Evolutionary conservation across 2,113 vertebrate genomes (phyloP).

Genomic region (Lepisosteus oculatus): DNA sequence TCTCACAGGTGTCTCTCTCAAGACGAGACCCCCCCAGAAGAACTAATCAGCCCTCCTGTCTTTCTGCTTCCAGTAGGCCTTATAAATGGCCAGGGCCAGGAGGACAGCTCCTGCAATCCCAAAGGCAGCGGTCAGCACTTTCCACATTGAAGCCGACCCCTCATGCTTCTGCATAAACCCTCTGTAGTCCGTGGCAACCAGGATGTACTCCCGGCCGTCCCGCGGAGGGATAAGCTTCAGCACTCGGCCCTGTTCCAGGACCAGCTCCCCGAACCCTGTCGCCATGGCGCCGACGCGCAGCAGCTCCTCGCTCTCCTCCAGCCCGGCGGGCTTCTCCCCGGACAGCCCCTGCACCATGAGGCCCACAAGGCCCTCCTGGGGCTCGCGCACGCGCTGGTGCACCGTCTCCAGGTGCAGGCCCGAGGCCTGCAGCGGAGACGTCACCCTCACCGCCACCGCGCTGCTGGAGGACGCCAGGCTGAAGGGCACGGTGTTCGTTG

Average conservation of each 20-base stretch:
- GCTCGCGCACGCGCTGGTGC: conserved; percentile 32
- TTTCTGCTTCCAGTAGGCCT: conserved; percentile 22
- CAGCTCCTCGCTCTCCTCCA: conserved; percentile 59
- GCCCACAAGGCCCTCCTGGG: conserved; percentile 43
- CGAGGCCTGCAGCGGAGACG: conserved; percentile 51
- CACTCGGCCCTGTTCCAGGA: conserved; percentile 52
- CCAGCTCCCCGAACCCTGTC: conserved; percentile 66
- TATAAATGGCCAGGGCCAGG: conserved; percentile 35
- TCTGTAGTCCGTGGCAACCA: conserved; percentile 48
- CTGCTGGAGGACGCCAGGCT: conserved; percentile 49
- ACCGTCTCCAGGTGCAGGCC: conserved; percentile 56
- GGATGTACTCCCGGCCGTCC: conserved; percentile 52
- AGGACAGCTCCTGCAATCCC: conserved; percentile 51
- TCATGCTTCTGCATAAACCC: conserved; percentile 60
- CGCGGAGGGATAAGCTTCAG: conserved; percentile 58
- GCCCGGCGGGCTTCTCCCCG: conserved; percentile 48
- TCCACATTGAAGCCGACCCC: conserved; percentile 56
- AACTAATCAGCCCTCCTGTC: conserved; percentile 26
- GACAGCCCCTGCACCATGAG: conserved; percentile 42
- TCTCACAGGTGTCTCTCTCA: too few relatives aligned
- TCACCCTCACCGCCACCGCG: conserved; percentile 49
- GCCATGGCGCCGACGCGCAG: conserved; percentile 55
- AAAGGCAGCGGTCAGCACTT: conserved; percentile 40
- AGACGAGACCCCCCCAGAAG: too few relatives aligned
- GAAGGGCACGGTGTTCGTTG: conserved; percentile 60